Base-by-base conservation (phyloP, 2,888 invertebrate species). In the Synanthedon andrenaeformis region DNA sequence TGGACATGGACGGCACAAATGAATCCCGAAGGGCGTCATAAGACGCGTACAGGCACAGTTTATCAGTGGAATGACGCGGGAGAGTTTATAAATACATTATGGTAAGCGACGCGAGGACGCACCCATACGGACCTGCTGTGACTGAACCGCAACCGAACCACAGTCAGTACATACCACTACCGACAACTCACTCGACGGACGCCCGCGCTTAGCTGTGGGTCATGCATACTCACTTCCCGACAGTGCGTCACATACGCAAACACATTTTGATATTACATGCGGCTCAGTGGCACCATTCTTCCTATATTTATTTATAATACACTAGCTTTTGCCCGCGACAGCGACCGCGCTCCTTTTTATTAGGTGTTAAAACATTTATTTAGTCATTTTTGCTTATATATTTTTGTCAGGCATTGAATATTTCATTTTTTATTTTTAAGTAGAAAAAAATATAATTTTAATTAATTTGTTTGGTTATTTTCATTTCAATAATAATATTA, bases 21-120 rank as follows among this genome's bases (percentile, higher is more conserved):
- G 49, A 17, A 53, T 49, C 41, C 45, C 45, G 12, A 45, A 45
- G 45, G 45, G 45, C n/a, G 45, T 45, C 14, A 14, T 45, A 45
- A 45, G n/a, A 45, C n/a, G 45, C 11, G 14, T 13, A n/a, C 59
- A 64, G 65, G 35, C 35, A 65, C 59, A 64, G 65, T 79, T 73
- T 78, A 79, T 79, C 73, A 77, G 68, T 70, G 69, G 59, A 59
- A 72, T 82, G 82, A 82, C 80, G 82, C 72, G 72, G 23, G 23
- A 63, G 67, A 69, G 77, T 79, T 77, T 84, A 83, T 82, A 78
- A 80, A 83, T 83, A 84, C 63, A 74, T 73, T 10, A 12, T 63
- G 67, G 65, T 67, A 74, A 83, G 80, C 82, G 83, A 78, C 82
- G 73, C 70, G 72, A 81, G 82, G 85, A 82, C 84, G 82, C 83